Evolutionary conservation across 2,797 vertebrate genomes (phyloP), one percentile per base, ranked within the genome.

Genomic region (Sebastes itinus): DNA sequence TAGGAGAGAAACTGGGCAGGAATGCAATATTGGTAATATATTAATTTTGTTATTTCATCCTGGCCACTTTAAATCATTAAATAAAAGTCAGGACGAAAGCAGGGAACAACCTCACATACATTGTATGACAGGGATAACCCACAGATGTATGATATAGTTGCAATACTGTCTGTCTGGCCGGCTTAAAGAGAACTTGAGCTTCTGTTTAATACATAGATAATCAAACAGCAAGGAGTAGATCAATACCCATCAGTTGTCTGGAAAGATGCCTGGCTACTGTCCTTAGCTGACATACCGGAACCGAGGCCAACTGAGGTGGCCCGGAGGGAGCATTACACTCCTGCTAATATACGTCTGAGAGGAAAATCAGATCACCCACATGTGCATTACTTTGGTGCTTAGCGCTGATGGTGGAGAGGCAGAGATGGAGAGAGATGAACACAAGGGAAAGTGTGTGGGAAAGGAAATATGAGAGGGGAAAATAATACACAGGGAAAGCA

Each of bases 161-260:
- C 46, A 68, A 77, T 30, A 64, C 8, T 72, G 32, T 1, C 22
- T 54, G 30, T 75, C 77, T 81, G 75, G 28, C 25, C 30, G 33
- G 25, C 54, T 70, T 65, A 35, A 13, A 52, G 20, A 72, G 60
- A 72, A 87, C 42, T 61, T 55, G 62, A 75, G 64, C 68, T 75
- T 42, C 82, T 66, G 78, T 85, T 83, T 82, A 77, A 85, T 71
- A 83, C 66, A 60, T 54, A 64, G 63, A 71, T 71, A 78, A 85
- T 90, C 71, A 90, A 88, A 84, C 66, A 67, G 65, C 62, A 71
- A 77, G 84, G 78, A 87, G n/a, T 67, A 66, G 25, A 90, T 91
- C 88, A 84, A 93, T 91, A 88, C 30, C 75, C 77, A 88, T 92
- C 86, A 83, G 81, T 71, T 86, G 67, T 75, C 75, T 77, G 73